Evolutionary conservation across 2,888 invertebrate genomes (phyloP), one percentile per base, ranked within the genome.

Genomic region (Trichopria drosophilae): DNA sequence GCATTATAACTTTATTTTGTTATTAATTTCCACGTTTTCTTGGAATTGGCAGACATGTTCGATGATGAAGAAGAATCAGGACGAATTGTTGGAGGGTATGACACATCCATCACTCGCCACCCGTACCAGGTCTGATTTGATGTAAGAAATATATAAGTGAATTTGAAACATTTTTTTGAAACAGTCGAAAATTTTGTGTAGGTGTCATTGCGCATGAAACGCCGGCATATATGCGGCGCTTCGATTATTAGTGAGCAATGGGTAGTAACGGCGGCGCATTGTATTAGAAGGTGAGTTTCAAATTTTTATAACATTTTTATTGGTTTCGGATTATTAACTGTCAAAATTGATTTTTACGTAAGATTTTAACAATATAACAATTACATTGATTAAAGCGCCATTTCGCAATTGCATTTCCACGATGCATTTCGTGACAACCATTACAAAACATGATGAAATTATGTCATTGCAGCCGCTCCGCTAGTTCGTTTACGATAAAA

Each of bases 91-190:
- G 76, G 76, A 7, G 77, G 77, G 22, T 55, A 53, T 24, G 37
- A 52, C 22, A 69, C 66, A 5, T 56, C 60, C n/a, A 76, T 77
- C 52, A 56, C 60, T 39, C 34, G 67, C 10, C 66, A 71, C 52
- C 76, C 76, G 7, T 62, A 75, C 57, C 76, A 76, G 68, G 65
- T 72, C 46, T n/a, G n/a, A 10, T 10, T n/a, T n/a, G n/a, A n/a
- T 9, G 20, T 23, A 24, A 12, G 12, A 9, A 4, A 22, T 37
- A 7, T n/a, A 7, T 22, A 19, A 43, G 28, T 31, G 35, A 37
- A 39, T 42, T 52, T 39, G 32, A 19, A 36, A 23, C 5, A 29
- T 28, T 16, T 37, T 50, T 46, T 39, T 57, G 29, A 16, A 47
- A 53, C 54, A n/a, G n/a, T n/a, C n/a, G n/a, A n/a, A n/a, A n/a